A percentile compares a stretch with the other conserved stretches of the same genome.
Evolutionary conservation across 2,888 invertebrate genomes (phyloP).

Genomic region (Isotomurus palustris): DNA sequence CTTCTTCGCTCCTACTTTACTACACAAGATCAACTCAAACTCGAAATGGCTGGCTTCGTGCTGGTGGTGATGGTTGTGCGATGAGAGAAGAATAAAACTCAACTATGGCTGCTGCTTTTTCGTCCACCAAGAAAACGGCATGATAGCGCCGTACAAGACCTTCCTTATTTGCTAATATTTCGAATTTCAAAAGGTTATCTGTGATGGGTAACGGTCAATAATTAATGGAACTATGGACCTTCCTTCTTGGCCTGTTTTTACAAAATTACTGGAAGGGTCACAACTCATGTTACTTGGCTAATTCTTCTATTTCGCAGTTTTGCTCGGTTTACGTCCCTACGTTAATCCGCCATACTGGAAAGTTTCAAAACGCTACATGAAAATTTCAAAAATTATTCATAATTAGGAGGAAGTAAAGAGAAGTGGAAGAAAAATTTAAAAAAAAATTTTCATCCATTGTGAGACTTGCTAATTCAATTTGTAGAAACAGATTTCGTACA

Average conservation of each 20-base stretch:
- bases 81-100: background rate
- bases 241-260: no score
- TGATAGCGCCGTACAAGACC: slow-evolving; percentile 8
- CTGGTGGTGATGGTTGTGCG: background rate
- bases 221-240: no score
- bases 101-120: background rate
- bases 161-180: background rate
- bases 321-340: slow-evolving; percentile 5
- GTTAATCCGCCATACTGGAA: slow-evolving; percentile 8
- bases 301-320: slow-evolving; percentile 1
- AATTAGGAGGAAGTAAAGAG: background rate
- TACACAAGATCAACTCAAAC: background rate
- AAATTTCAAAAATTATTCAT: slow-evolving; percentile 5
- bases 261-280: no score
- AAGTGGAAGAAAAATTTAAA: background rate
- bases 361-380: slow-evolving; percentile 3
- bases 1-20: no score
- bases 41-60: background rate
- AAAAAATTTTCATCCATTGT: background rate
- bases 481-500: background rate
- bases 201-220: no score
- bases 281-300: no score
- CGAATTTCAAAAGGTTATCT: background rate
- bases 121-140: slow-evolving; percentile 3
- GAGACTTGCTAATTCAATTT: background rate